Evolutionary conservation across 2,113 vertebrate genomes (phyloP), one percentile per base, ranked within the genome.

Genomic region (Azemiops feae): DNA sequence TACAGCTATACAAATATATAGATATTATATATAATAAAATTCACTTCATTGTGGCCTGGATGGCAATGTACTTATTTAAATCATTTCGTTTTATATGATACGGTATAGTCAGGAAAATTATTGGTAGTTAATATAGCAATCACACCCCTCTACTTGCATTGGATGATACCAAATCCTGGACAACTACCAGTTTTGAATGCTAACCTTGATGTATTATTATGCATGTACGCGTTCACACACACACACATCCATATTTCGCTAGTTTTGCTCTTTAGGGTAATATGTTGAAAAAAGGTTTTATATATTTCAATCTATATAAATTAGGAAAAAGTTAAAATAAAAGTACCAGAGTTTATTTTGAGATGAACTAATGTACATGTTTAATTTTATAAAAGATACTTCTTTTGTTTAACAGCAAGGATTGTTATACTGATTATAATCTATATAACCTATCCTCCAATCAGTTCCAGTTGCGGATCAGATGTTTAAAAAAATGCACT

Each of bases 1-100:
- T 94, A 94, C 74, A 58, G 54, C 30, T 91, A 87, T 27, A 94
- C 11, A 87, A 25, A 94, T 54, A 91, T n/a, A n/a, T 58, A 88
- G 20, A 93, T 58, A 91, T 53, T 58, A 50, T 14, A 14, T 86
- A 14, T 87, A 87, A 92, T 85, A 47, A 90, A 53, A 23, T 88
- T 12, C 52, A 30, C 5, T 8, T 16, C 4, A n/a, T 0, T 87
- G 91, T 92, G 22, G 34, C 39, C 43, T 47, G 87, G 27, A 9
- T 25, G 11, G 90, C 43, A 1, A 0, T 87, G 0, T 57, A 69
- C 58, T 88, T 86, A 89, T 34, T 91, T 45, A 86, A 50, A 20
- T 52, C 16, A 81, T 25, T 25, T 2, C 87, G 7, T 25, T 58
- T 87, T 27, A 58, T 11, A 64, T 39, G 57, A 20, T 91, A 22